These are phyloP conservation scores for Hypomecis atomaria DNA, from an alignment of 2,888 invertebrate genomes.

Conservation along the genomic window DNA sequence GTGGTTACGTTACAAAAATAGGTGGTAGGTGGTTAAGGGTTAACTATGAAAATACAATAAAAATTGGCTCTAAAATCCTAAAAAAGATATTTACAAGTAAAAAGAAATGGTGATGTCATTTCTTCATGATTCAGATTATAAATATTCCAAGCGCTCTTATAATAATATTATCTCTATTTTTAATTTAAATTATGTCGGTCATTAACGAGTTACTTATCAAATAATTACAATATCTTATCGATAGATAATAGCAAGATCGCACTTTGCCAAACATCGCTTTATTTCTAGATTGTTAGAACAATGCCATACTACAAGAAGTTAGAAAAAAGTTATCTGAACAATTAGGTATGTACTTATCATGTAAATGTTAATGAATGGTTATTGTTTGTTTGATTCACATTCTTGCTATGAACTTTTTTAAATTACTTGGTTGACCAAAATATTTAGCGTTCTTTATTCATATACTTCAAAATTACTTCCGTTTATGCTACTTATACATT, in stretches of 20 bases:
- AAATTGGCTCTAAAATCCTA: too few relatives aligned
- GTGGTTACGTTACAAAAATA: too few relatives aligned
- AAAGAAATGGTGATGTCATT: neutral
- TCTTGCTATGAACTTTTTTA: too few relatives aligned
- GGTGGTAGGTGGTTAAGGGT: too few relatives aligned
- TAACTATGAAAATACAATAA: too few relatives aligned
- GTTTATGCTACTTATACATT: too few relatives aligned
- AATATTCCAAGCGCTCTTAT: slow-evolving; percentile 10
- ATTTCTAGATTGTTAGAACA: neutral
- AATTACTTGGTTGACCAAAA: too few relatives aligned
- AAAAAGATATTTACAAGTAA: too few relatives aligned
- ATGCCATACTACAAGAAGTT: slow-evolving; percentile 7
- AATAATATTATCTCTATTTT: slow-evolving; percentile 25
- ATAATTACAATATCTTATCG: slow-evolving; percentile 24
- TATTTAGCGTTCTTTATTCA: too few relatives aligned
- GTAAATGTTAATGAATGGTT: neutral
- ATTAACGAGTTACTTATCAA: slow-evolving; percentile 24
- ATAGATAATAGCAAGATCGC: slow-evolving; percentile 14
- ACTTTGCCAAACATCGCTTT: slow-evolving; percentile 18
- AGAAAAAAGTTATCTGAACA: slow-evolving; percentile 7
- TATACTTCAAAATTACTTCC: too few relatives aligned
- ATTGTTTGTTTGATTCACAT: too few relatives aligned
- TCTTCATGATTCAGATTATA: slow-evolving; percentile 16
- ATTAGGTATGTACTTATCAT: neutral
- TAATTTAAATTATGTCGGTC: slow-evolving; percentile 25